Evolutionary conservation across 2,113 vertebrate genomes (phyloP), one percentile per base, ranked within the genome.

Genomic region (Brevimyrus niger): DNA sequence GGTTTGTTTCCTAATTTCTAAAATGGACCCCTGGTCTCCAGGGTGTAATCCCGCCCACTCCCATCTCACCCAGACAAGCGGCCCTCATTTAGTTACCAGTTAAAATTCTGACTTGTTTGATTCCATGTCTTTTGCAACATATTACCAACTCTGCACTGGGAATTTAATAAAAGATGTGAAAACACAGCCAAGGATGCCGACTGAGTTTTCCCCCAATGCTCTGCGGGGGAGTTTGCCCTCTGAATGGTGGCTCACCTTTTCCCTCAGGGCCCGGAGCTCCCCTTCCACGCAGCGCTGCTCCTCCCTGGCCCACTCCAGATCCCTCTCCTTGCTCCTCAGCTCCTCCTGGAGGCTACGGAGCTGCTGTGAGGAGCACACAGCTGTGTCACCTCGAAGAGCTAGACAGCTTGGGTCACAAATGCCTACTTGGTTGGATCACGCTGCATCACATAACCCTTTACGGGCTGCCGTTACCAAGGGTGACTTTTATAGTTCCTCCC

Each of bases 221-320:
- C 38, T 19, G 85, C 1, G 5, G 73, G 73, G 31, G 69, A 42
- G 35, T 42, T 38, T 10, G 2, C 44, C 48, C 27, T 27, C 27
- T 53, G n/a, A 51, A 3, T 86, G n/a, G 83, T 7, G 47, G 91
- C 94, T 95, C 90, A 97, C 96, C 92, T 96, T 96, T 50, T 97
- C 96, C 91, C 96, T 96, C 21, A 97, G 94, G 87, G 96, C 95
- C 93, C 95, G 96, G 23, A 97, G 94, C 91, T 96, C 91, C 0
- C 95, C 95, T 65, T 97, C 95, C 0, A 96, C 95, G 88, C 96
- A 95, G 0, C 95, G 95, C 90, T 97, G 96, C 38, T 97, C 96
- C 76, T 96, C 96, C 92, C 95, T 96, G 3, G 96, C 95, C 92
- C 96, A 96, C 51, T 97, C 96, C 93, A 97, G 88, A 90, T 97